Evolutionary conservation across 2,888 invertebrate species (phyloP).

Genomic region (Cantharis rustica): DNA sequence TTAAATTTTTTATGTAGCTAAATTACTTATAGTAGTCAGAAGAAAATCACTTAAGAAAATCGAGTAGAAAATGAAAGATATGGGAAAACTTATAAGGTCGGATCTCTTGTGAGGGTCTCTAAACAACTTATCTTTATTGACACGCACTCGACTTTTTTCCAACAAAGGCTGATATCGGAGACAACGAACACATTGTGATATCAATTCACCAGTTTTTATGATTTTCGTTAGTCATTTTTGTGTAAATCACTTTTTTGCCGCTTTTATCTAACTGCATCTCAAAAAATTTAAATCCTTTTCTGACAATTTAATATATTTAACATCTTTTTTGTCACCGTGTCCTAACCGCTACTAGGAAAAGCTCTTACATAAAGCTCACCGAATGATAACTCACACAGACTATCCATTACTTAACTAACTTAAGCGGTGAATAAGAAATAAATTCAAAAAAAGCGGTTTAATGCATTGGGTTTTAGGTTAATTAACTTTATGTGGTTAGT

Average conservation of each 20-base stretch:
- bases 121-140: slow-evolving; percentile 31
- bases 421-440: background rate
- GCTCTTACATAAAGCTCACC: background rate
- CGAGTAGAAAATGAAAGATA: slow-evolving; percentile 8
- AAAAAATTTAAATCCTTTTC: background rate
- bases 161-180: slow-evolving; percentile 19
- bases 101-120: slow-evolving; percentile 14
- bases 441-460: background rate
- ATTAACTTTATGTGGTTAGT: background rate
- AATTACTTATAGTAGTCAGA: background rate
- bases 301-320: background rate
- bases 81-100: slow-evolving; percentile 17
- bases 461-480: background rate
- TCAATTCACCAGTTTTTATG: slow-evolving; percentile 18
- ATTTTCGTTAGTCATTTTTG: slow-evolving; percentile 11
- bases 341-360: background rate
- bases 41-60: background rate
- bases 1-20: background rate
- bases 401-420: background rate
- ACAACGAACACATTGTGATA: slow-evolving; percentile 26
- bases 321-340: background rate
- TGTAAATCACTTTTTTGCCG: slow-evolving; percentile 12
- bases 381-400: background rate
- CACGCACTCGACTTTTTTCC: slow-evolving; percentile 21
- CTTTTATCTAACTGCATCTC: background rate